A percentile compares a stretch with the other conserved stretches of the same genome.
These are phyloP conservation scores for Hemaris fuciformis DNA, from an alignment of 2,888 invertebrate genomes.

Conservation along the genomic window DNA sequence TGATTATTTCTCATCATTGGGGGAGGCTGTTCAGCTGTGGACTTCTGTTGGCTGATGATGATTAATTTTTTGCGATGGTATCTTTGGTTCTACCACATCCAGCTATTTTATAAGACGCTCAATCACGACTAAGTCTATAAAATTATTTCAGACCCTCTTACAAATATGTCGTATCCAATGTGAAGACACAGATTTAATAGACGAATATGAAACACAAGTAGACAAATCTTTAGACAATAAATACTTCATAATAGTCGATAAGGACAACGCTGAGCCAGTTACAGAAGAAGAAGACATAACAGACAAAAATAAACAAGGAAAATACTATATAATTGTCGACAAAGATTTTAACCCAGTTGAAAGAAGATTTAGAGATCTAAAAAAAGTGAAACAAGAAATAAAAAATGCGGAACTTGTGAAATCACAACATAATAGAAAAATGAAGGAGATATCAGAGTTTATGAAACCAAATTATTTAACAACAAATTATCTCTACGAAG, in stretches of 20 bases:
- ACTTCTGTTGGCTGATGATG: too few relatives aligned
- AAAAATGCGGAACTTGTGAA: conserved; percentile 7
- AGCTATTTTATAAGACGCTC: neutral
- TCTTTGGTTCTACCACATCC: too few relatives aligned
- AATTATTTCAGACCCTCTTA: neutral
- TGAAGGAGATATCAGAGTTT: conserved; percentile 33
- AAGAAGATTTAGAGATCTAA: conserved; percentile 11
- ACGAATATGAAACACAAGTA: neutral
- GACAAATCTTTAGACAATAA: neutral
- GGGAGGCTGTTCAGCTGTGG: too few relatives aligned
- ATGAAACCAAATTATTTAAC: conserved; percentile 27
- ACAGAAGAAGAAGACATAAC: neutral
- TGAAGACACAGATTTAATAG: neutral
- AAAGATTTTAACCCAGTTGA: neutral
- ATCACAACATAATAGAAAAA: conserved; percentile 28
- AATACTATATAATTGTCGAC: neutral
- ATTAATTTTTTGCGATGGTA: too few relatives aligned
- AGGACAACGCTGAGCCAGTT: neutral
- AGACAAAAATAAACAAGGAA: neutral
- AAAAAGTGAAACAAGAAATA: neutral
- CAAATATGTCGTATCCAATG: neutral
- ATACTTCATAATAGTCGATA: neutral
- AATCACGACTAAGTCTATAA: neutral
- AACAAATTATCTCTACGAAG: conserved; percentile 43
- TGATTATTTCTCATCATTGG: too few relatives aligned